A percentile compares a stretch with the other conserved stretches of the same genome.
These are phyloP conservation scores for Chaetorhynchus papuensis DNA, from an alignment of 2,113 vertebrate genomes.

Conservation along the genomic window DNA sequence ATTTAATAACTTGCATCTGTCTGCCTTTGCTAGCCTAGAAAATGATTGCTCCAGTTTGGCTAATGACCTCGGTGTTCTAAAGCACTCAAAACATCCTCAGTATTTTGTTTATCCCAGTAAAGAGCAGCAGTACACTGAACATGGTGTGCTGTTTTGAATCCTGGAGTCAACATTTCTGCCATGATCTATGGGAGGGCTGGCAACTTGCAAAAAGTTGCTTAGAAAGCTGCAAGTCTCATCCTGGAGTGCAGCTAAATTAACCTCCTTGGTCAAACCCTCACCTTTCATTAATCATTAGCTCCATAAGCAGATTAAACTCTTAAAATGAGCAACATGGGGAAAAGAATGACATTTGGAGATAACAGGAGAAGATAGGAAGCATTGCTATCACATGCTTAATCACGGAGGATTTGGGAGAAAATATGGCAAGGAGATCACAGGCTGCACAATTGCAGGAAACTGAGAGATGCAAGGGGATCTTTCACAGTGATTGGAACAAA, in stretches of 20 bases:
- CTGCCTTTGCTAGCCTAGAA: constrained; percentile 10
- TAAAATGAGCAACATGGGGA: not conserved
- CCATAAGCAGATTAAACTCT: not conserved
- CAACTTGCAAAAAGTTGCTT: not conserved
- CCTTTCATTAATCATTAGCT: not conserved
- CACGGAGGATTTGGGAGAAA: not conserved
- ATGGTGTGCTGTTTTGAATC: not conserved
- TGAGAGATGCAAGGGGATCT: not conserved
- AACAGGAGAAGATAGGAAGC: not conserved
- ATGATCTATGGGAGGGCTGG: not conserved
- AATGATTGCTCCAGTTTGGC: constrained; percentile 7
- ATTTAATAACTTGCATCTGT: constrained; percentile 66
- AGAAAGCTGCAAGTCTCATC: not conserved
- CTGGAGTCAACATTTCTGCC: not conserved
- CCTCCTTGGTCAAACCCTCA: not conserved
- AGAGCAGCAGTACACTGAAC: not conserved
- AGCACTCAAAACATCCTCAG: not conserved
- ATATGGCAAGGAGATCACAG: not conserved
- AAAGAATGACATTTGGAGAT: not conserved
- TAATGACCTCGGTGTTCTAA: not conserved
- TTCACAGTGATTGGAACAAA: not conserved
- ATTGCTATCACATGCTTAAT: not conserved
- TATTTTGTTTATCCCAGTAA: constrained; percentile 1
- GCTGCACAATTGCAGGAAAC: not conserved
- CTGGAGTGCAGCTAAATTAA: not conserved